phyloP scores from a whole-genome alignment of 2,113 vertebrate genomes.

The Orthonyx spaldingii region DNA sequence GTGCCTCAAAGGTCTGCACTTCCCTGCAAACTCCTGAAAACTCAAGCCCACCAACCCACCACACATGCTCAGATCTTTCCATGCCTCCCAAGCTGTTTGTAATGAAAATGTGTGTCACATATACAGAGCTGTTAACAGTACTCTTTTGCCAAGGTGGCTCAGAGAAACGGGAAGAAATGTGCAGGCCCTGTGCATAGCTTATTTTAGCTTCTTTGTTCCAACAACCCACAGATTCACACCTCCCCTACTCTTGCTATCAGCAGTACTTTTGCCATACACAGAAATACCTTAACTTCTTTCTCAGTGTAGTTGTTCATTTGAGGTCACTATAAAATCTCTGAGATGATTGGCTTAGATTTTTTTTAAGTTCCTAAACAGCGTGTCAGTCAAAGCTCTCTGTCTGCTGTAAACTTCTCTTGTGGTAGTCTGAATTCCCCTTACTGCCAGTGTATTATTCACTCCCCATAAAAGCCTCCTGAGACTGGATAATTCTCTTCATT shows the following conservation, averaged over 20 bases:
- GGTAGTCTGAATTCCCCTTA: neutral
- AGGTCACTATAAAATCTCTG: constrained; percentile 1
- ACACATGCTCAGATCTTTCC: neutral
- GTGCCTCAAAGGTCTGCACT: neutral
- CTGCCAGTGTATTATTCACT: neutral
- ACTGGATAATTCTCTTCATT: neutral
- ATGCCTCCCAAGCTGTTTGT: neutral
- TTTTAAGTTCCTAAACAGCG: neutral
- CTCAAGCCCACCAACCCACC: neutral
- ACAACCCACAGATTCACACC: neutral
- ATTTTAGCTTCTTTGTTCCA: constrained; percentile 4
- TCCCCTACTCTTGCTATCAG: neutral
- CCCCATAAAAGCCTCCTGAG: neutral
- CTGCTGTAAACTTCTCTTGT: neutral
- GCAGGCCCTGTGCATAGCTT: neutral
- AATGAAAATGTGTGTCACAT: neutral
- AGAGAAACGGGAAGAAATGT: neutral
- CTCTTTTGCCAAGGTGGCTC: neutral
- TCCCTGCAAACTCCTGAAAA: neutral
- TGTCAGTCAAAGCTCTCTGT: neutral
- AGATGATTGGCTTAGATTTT: neutral
- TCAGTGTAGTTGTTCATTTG: neutral
- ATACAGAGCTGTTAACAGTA: neutral
- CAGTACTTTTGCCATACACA: constrained; percentile 36
- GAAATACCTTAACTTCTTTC: neutral